Evolutionary conservation across 2,888 invertebrate species (phyloP).

Genomic region (Ormyrus nitidulus): DNA sequence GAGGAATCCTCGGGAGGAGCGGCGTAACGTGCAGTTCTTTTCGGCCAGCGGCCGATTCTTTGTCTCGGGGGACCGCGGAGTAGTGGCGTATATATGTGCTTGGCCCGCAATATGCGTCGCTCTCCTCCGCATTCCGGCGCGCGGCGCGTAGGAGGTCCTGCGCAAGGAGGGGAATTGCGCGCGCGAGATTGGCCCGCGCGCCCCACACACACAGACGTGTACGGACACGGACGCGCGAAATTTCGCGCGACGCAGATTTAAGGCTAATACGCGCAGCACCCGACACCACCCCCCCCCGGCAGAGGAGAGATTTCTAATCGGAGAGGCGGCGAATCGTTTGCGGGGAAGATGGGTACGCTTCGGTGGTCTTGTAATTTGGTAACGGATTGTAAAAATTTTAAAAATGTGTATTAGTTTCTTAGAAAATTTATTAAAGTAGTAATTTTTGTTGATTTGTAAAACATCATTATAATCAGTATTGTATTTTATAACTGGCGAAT

Average conservation of each 20-base stretch:
- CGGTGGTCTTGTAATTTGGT: neutral
- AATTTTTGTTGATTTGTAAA: too few species aligned
- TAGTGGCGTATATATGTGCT: neutral
- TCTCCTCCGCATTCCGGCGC: slow-evolving; percentile 58
- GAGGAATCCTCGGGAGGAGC: neutral
- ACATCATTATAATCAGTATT: too few species aligned
- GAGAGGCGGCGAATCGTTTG: neutral
- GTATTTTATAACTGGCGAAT: too few species aligned
- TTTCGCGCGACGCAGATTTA: slow-evolving; percentile 52
- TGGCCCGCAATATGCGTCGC: slow-evolving; percentile 22
- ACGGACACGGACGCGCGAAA: slow-evolving; percentile 40
- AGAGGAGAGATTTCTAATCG: neutral
- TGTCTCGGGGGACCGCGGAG: slow-evolving; percentile 40
- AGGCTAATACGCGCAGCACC: slow-evolving; percentile 5
- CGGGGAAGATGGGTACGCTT: neutral
- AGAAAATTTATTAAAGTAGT: too few species aligned
- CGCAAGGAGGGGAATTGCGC: neutral
- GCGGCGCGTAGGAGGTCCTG: slow-evolving; percentile 52
- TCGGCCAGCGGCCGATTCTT: slow-evolving; percentile 54
- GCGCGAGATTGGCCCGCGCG: neutral
- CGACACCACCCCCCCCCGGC: neutral
- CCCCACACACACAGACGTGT: neutral
- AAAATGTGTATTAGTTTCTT: too few species aligned
- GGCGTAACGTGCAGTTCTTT: slow-evolving; percentile 28
- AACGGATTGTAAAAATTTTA: too few species aligned